Evolutionary conservation across 2,888 invertebrate genomes (phyloP), one percentile per base, ranked within the genome.

Genomic region (Yponomeuta malinellus): DNA sequence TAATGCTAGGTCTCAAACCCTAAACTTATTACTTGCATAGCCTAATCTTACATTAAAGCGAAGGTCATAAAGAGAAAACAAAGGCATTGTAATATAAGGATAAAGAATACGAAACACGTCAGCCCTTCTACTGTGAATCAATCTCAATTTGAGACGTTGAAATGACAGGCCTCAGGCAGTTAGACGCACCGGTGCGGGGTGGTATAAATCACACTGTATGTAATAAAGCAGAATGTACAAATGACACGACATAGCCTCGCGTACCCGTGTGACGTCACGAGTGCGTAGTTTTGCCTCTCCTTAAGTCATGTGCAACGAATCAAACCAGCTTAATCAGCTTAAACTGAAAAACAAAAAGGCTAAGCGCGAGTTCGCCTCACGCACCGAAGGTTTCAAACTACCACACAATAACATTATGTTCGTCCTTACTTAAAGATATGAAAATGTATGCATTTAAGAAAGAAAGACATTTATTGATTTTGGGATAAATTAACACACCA

Each of bases 121-220:
- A 74, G 71, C 70, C 82, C 79, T 81, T 81, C 83, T 83, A 83
- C 81, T 80, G 74, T 76, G 85, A 88, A 90, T 91, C 90, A 89
- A 91, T 91, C 90, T 90, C 90, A 90, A 91, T 91, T 91, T 90
- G 86, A 90, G 90, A 87, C 84, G 85, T 81, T 82, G 85, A 90
- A 90, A 90, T 90, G 90, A 90, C 90, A 90, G 86, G 87, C 83
- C 85, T 85, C 82, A 87, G 43, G 88, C 90, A 89, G 91, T 91
- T 91, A 90, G 88, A 89, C 89, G 82, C 89, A 91, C 89, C 90
- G 85, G 90, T 86, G 90, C 86, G 83, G 82, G 33, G 82, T 82
- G 82, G 80, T 84, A 90, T 92, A 90, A 90, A 91, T 90, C 90
- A 90, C 86, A 81, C 33, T 72, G 79, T 78, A 81, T 79, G 89